Evolutionary conservation across 1,140 invertebrate genomes (phyloP).

Genomic region (Ceratosolen fusciceps): DNA sequence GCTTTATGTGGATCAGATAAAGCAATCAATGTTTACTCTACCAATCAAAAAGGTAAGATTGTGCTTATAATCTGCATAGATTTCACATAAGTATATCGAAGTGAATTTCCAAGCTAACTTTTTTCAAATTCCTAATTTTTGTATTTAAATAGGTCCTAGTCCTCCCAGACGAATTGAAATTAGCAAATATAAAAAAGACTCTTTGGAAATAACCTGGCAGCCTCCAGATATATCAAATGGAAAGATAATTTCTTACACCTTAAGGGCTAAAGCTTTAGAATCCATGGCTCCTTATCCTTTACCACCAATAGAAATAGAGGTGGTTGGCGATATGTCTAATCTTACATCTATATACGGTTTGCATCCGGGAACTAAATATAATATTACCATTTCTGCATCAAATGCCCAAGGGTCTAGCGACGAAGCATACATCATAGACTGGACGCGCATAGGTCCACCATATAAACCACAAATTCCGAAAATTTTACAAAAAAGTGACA

Average conservation of each 20-base stretch:
- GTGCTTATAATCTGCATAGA: not conserved
- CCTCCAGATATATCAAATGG: constrained; percentile 76
- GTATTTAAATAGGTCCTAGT: constrained; percentile 59
- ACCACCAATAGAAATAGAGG: constrained; percentile 62
- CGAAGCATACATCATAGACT: constrained; percentile 70
- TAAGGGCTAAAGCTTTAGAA: constrained; percentile 64
- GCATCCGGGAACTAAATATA: constrained; percentile 81
- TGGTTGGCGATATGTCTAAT: constrained; percentile 66
- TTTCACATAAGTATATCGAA: not conserved
- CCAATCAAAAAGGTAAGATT: constrained; percentile 69
- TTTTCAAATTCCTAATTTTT: constrained; percentile 3
- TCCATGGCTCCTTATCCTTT: constrained; percentile 57
- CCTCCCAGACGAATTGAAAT: constrained; percentile 58
- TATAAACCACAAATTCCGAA: constrained; percentile 77
- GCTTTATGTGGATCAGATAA: constrained; percentile 67
- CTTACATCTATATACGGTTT: constrained; percentile 73
- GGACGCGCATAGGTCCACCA: constrained; percentile 81
- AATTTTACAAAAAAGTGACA: constrained; percentile 74
- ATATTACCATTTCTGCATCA: constrained; percentile 77
- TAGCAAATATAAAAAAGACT: constrained; percentile 48
- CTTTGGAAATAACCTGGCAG: constrained; percentile 70
- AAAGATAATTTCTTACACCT: constrained; percentile 73
- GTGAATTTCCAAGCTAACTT: not conserved
- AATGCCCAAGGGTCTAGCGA: constrained; percentile 76
- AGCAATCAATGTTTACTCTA: constrained; percentile 69